These are phyloP conservation scores for Dolichallabes microphthalmus DNA, from an alignment of 2,113 vertebrate genomes.

Conservation along the genomic window DNA sequence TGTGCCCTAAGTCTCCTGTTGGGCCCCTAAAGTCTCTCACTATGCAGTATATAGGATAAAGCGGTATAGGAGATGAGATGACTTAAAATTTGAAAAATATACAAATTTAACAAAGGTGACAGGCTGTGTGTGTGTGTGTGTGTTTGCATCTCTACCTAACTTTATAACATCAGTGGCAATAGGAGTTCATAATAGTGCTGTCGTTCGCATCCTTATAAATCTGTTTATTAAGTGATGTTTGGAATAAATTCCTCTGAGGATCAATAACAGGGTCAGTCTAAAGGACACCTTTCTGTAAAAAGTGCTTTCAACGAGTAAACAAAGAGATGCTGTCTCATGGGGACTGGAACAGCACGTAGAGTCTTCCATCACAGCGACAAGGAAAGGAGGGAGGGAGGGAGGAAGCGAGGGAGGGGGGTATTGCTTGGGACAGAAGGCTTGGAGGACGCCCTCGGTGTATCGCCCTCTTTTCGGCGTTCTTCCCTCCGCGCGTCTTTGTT, in stretches of 20 bases:
- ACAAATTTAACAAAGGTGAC: neutral
- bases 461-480: constrained; percentile 37
- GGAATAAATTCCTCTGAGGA: neutral
- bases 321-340: constrained; percentile 43
- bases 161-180: neutral
- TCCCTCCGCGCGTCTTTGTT: constrained; percentile 71
- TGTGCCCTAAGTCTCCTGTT: no score
- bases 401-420: constrained; percentile 10
- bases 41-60: no score
- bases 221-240: neutral
- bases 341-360: constrained; percentile 43
- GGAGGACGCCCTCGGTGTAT: constrained; percentile 44
- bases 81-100: neutral
- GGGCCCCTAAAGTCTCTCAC: no score
- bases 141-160: neutral
- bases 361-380: constrained; percentile 47
- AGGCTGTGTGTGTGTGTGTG: no score
- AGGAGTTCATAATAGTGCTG: neutral
- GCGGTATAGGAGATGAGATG: no score
- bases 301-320: constrained; percentile 29
- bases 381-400: neutral
- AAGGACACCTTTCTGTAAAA: neutral
- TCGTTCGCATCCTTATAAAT: neutral
- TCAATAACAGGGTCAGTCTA: neutral
- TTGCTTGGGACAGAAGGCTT: constrained; percentile 2